Conservation (phyloP, 2,797 vertebrate genomes). For the Sus cebifrons region DNA sequence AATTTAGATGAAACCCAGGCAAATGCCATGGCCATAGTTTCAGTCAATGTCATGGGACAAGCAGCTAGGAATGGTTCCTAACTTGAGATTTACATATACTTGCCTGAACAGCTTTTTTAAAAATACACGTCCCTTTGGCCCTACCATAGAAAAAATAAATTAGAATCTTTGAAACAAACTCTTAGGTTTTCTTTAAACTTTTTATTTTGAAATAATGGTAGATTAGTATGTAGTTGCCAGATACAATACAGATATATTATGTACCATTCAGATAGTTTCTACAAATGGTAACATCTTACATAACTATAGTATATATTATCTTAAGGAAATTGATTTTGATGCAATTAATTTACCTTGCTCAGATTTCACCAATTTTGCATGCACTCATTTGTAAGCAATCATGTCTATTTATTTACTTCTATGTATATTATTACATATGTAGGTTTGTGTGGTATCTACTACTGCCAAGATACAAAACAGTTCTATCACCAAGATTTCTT, state of each 20-base stretch:
- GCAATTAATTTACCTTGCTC: neutral
- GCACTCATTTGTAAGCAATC: neutral
- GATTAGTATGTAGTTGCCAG: neutral
- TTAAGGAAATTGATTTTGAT: slow-evolving; percentile 10
- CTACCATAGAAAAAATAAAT: neutral
- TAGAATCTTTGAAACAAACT: neutral
- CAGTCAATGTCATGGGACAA: neutral
- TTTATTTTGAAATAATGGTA: neutral
- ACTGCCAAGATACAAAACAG: neutral
- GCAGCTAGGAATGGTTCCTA: neutral
- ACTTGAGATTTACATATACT: neutral
- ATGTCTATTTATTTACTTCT: neutral
- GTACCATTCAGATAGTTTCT: neutral
- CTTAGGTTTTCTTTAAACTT: neutral
- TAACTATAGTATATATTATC: neutral
- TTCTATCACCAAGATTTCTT: neutral
- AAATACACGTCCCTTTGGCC: neutral
- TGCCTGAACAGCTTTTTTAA: neutral
- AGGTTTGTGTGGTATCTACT: neutral
- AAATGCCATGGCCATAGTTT: neutral
- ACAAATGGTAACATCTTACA: neutral
- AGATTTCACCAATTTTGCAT: neutral
- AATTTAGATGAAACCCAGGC: neutral
- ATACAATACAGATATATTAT: neutral
- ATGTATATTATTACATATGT: neutral